Evolutionary conservation across 1,140 invertebrate species (phyloP).

Genomic region (Saccostrea echinata): DNA sequence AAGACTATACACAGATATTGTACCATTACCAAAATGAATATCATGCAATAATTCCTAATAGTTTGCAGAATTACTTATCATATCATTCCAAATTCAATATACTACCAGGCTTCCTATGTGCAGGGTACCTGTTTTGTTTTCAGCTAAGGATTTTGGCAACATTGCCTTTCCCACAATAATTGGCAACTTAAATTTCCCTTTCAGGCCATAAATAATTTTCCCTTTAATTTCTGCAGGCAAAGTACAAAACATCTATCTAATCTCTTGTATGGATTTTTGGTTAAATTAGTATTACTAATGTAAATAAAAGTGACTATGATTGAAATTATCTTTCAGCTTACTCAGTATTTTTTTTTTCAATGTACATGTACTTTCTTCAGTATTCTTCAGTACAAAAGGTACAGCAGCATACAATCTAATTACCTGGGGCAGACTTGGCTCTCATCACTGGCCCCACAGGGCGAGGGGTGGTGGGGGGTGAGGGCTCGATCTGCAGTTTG

Average conservation of each 20-base stretch:
- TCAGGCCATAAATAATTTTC: not conserved
- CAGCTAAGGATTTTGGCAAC: not conserved
- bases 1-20: no score
- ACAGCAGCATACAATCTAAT: not conserved
- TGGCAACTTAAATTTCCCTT: constrained; percentile 12
- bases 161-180: not conserved
- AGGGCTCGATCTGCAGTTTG: constrained; percentile 68
- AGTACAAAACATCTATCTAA: not conserved
- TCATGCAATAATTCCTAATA: no score
- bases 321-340: no score
- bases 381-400: no score
- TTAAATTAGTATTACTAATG: no score
- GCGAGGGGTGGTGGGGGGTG: constrained; percentile 63
- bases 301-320: no score
- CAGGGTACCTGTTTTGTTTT: not conserved
- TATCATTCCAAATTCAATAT: no score
- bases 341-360: no score
- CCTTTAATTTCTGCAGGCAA: not conserved
- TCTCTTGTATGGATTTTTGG: not conserved
- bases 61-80: no score
- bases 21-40: no score
- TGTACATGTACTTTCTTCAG: no score
- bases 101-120: not conserved
- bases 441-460: constrained; percentile 62
- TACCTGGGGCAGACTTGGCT: constrained; percentile 75